These are phyloP conservation scores for Nannoperca australis DNA, from an alignment of 2,797 vertebrate species.

Conservation along the genomic window DNA sequence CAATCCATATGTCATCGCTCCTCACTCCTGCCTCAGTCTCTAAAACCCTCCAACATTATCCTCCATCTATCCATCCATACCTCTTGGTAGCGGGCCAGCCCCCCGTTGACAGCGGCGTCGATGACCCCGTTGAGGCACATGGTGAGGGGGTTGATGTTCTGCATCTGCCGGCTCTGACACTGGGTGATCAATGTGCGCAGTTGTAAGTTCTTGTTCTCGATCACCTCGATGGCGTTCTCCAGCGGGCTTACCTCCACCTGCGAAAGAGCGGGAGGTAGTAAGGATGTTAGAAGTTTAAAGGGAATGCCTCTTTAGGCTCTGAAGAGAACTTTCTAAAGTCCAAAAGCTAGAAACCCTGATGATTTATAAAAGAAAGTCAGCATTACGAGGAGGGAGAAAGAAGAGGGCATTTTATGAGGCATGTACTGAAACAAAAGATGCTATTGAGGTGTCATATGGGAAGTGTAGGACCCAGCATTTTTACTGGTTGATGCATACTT, in stretches of 20 bases:
- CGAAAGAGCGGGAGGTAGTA: neutral
- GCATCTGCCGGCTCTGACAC: constrained; percentile 96
- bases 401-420: neutral
- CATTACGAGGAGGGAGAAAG: neutral
- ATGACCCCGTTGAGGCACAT: constrained; percentile 99
- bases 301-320: neutral
- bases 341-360: neutral
- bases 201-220: constrained; percentile 98
- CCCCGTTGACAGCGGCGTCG: constrained; percentile 97
- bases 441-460: neutral
- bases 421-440: too few species aligned
- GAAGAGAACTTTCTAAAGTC: neutral
- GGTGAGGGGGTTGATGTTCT: constrained; percentile 97
- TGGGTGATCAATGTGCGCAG: constrained; percentile 94
- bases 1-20: constrained; percentile 68
- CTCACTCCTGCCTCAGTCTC: constrained; percentile 38
- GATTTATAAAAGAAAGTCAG: neutral
- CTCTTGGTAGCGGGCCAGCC: constrained; percentile 97
- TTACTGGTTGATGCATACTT: neutral
- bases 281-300: neutral
- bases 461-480: neutral
- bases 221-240: constrained; percentile 97
- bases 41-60: constrained; percentile 49
- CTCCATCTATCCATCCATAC: constrained; percentile 75
- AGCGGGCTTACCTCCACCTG: constrained; percentile 98